phyloP scores from a whole-genome alignment of 1,140 invertebrate species.

The Oreohelix idahoensis region DNA sequence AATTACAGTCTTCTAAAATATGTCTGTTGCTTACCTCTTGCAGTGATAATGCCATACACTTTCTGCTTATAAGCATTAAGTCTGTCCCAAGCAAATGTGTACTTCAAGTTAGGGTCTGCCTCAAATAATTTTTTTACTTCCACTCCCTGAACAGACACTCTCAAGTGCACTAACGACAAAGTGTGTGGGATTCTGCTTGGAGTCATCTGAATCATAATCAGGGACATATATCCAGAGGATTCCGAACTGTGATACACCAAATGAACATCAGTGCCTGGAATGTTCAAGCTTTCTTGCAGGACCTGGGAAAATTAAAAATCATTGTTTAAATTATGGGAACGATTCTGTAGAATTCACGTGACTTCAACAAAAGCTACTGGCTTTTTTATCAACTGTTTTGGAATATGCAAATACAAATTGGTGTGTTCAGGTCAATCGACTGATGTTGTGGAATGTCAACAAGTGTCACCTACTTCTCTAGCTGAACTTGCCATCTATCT shows the following conservation, averaged over 20 bases:
- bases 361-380: too few relatives aligned
- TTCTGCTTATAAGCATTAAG: slow-evolving; percentile 97
- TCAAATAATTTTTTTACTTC: slow-evolving; percentile 93
- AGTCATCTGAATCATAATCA: slow-evolving; percentile 92
- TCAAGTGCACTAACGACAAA: slow-evolving; percentile 88
- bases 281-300: slow-evolving; percentile 92
- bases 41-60: slow-evolving; percentile 78
- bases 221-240: slow-evolving; percentile 91
- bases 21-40: slow-evolving; percentile 64
- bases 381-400: too few relatives aligned
- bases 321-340: too few relatives aligned
- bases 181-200: slow-evolving; percentile 83
- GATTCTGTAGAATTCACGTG: too few relatives aligned
- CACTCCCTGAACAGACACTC: slow-evolving; percentile 91
- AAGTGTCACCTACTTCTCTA: too few relatives aligned
- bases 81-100: slow-evolving; percentile 97
- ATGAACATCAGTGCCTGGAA: slow-evolving; percentile 92
- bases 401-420: too few relatives aligned
- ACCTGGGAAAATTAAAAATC: slow-evolving; percentile 78
- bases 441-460: too few relatives aligned
- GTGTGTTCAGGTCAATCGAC: too few relatives aligned
- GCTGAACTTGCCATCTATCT: too few relatives aligned
- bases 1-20: too few relatives aligned
- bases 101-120: slow-evolving; percentile 93
- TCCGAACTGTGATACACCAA: slow-evolving; percentile 94